Conservation (phyloP, 1,140 invertebrate species). For the Brachionus calyciflorus region DNA sequence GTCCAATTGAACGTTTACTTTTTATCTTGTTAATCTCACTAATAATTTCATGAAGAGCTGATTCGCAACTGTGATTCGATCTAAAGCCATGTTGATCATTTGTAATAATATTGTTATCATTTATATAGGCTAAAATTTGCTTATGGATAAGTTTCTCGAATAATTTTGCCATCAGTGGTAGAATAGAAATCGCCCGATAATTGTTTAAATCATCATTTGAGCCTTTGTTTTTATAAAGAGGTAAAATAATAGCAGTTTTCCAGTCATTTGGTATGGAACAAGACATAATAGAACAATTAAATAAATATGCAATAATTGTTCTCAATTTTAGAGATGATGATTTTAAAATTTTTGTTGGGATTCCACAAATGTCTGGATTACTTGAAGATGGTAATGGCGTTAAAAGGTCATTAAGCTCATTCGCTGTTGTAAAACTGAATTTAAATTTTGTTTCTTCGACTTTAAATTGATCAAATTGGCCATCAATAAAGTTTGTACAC, state of each 20-base stretch:
- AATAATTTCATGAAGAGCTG: no score
- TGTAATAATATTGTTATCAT: no score
- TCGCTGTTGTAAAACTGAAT: background rate
- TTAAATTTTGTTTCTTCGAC: no score
- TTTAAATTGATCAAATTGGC: background rate
- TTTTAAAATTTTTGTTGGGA: background rate
- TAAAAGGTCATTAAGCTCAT: background rate
- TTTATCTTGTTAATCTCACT: no score
- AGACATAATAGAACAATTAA: background rate
- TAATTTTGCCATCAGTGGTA: slow-evolving; percentile 44
- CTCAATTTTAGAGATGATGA: background rate
- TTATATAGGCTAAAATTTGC: background rate
- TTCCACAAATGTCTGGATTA: background rate
- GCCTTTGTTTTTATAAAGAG: slow-evolving; percentile 48
- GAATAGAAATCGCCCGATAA: slow-evolving; percentile 48
- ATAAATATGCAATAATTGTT: background rate
- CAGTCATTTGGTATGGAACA: slow-evolving; percentile 44
- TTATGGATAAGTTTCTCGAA: slow-evolving; percentile 19
- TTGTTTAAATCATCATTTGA: slow-evolving; percentile 38
- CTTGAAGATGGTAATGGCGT: background rate
- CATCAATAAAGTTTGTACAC: background rate
- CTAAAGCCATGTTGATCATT: no score
- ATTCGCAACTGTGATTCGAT: no score
- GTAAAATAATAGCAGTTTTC: slow-evolving; percentile 45
- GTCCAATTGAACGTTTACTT: no score